phyloP scores from a whole-genome alignment of 2,113 vertebrate genomes.

The Ptyas mucosa region DNA sequence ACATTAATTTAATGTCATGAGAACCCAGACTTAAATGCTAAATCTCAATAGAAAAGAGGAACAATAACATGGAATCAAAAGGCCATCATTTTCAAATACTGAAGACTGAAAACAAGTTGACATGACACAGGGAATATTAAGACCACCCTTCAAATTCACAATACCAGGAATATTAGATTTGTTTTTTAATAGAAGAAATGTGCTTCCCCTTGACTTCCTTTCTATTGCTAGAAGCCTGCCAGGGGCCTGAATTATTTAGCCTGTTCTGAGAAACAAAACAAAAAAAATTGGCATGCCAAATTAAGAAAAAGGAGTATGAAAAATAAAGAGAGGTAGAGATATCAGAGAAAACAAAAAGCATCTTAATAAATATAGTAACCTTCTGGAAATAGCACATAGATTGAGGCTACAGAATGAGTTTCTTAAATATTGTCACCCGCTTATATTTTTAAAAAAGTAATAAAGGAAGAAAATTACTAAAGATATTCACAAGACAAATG shows the following conservation, averaged over 20 bases:
- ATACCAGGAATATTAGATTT: neutral
- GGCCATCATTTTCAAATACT: neutral
- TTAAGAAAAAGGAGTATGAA: neutral
- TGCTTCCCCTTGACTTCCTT: neutral
- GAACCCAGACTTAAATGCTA: neutral
- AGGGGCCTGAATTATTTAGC: neutral
- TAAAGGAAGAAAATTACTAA: neutral
- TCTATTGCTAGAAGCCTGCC: neutral
- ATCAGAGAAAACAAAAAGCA: neutral
- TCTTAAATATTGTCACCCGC: neutral
- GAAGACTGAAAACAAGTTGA: neutral
- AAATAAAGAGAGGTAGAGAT: neutral
- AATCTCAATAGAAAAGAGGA: conserved; percentile 1
- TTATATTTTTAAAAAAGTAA: neutral
- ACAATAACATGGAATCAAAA: neutral
- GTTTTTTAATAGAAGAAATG: neutral
- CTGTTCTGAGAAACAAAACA: neutral
- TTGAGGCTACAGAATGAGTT: neutral
- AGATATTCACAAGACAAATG: neutral
- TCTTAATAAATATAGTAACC: neutral
- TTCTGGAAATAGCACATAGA: neutral
- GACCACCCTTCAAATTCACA: neutral
- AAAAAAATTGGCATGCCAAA: neutral
- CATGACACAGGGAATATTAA: neutral
- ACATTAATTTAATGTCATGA: neutral